These are phyloP conservation scores for Drosophila flavopinicola DNA, from an alignment of 2,888 invertebrate species.

Conservation along the genomic window DNA sequence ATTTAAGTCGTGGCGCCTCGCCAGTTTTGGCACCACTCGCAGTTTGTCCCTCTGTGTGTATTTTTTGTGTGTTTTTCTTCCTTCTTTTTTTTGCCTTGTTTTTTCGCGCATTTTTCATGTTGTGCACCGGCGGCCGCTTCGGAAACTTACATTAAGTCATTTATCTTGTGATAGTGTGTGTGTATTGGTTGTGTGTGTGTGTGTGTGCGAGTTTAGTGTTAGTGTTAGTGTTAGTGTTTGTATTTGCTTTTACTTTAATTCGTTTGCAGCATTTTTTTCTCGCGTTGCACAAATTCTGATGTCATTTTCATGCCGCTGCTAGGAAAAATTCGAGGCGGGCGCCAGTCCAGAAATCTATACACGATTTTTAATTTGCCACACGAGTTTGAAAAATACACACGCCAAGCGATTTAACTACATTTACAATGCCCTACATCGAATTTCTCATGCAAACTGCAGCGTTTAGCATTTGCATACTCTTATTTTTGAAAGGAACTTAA, in stretches of 20 bases:
- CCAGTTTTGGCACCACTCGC: conserved; percentile 41
- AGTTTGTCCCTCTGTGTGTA: conserved; percentile 22
- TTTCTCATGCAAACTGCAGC: not conserved
- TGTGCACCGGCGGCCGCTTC: conserved; percentile 54
- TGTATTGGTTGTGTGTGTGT: conserved; percentile 12
- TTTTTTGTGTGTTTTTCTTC: conserved; percentile 21
- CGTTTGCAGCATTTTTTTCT: conserved; percentile 19
- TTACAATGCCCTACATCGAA: conserved; percentile 4
- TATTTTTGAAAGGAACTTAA: not conserved
- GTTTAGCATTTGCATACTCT: not conserved
- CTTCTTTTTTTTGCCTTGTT: too few species aligned
- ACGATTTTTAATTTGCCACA: conserved; percentile 51
- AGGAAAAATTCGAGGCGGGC: conserved; percentile 29
- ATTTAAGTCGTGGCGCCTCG: conserved; percentile 30
- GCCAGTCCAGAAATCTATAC: conserved; percentile 40
- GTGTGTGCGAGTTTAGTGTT: conserved; percentile 3
- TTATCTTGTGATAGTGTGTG: conserved; percentile 67
- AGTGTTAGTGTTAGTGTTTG: conserved; percentile 17
- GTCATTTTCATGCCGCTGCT: conserved; percentile 34
- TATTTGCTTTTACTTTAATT: conserved; percentile 63
- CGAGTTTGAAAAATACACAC: conserved; percentile 31
- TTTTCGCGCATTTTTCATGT: conserved; percentile 61
- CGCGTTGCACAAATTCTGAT: conserved; percentile 28
- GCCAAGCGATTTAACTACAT: conserved; percentile 13
- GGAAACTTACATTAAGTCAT: conserved; percentile 75